phyloP scores from a whole-genome alignment of 2,113 vertebrate genomes.

The Turdus rufiventris region DNA sequence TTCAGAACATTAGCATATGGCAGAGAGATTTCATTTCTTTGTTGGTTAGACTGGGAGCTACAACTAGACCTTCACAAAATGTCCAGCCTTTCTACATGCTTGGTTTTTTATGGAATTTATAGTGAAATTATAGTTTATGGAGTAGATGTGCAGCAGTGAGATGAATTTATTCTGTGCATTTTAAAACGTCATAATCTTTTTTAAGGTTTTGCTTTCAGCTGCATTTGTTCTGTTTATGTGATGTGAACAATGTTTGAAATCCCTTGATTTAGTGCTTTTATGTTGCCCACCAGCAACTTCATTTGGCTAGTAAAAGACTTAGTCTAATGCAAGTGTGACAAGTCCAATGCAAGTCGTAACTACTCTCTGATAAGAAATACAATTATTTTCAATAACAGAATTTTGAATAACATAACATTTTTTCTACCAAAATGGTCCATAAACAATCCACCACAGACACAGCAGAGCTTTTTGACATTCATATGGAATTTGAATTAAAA shows the following conservation, averaged over 20 bases:
- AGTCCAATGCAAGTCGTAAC: not conserved
- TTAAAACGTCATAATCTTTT: not conserved
- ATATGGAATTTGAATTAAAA: not conserved
- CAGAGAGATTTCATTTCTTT: not conserved
- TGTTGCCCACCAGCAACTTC: not conserved
- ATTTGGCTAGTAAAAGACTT: not conserved
- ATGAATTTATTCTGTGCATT: not conserved
- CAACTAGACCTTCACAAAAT: not conserved
- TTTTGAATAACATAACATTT: not conserved
- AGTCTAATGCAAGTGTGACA: not conserved
- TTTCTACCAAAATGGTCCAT: not conserved
- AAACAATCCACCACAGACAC: not conserved
- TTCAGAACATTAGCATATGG: not conserved
- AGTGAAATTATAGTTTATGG: not conserved
- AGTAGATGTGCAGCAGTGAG: not conserved
- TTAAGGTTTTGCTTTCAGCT: not conserved
- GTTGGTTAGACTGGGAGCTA: not conserved
- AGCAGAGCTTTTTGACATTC: not conserved
- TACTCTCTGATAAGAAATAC: not conserved
- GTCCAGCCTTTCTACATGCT: not conserved
- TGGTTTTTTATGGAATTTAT: not conserved
- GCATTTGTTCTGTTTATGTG: not conserved
- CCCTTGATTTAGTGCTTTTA: not conserved
- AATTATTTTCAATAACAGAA: not conserved
- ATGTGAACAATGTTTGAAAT: not conserved